Percentiles rank a stretch among this genome's conserved stretches.
These are phyloP conservation scores for Stegophylla sp. DNA, from an alignment of 2,888 invertebrate genomes.

Conservation along the genomic window DNA sequence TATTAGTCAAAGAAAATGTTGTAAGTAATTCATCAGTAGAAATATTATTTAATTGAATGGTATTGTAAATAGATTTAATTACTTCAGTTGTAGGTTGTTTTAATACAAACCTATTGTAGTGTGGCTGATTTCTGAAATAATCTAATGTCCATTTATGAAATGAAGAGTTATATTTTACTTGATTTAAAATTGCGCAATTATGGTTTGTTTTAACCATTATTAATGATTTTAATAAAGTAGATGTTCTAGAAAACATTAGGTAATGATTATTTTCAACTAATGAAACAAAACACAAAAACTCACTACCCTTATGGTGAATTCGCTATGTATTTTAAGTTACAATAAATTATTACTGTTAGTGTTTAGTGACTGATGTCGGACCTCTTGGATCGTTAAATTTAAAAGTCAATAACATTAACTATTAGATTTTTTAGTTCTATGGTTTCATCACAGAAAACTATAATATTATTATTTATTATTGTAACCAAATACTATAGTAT, in stretches of 20 bases:
- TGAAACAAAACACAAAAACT: no score
- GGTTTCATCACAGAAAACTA: no score
- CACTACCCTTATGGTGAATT: no score
- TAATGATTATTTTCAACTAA: neutral
- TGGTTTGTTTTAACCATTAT: neutral
- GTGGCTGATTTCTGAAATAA: slow-evolving; percentile 33
- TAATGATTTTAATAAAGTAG: neutral
- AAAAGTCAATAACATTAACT: neutral
- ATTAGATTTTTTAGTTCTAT: neutral
- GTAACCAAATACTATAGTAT: no score
- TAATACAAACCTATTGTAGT: slow-evolving; percentile 32
- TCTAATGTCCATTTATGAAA: slow-evolving; percentile 40
- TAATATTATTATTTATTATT: no score
- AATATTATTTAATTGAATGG: neutral
- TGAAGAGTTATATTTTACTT: neutral
- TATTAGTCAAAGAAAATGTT: neutral
- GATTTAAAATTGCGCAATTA: neutral
- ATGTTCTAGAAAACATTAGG: slow-evolving; percentile 30
- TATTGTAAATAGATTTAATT: neutral
- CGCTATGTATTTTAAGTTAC: neutral
- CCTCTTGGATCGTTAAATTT: no score
- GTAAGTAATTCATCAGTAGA: slow-evolving; percentile 35
- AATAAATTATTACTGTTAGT: no score
- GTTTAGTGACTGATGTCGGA: no score
- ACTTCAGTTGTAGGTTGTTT: neutral